Percentiles rank a stretch among this genome's conserved stretches.
Conservation (phyloP, 2,888 invertebrate species). For the Dascillus cervinus region DNA sequence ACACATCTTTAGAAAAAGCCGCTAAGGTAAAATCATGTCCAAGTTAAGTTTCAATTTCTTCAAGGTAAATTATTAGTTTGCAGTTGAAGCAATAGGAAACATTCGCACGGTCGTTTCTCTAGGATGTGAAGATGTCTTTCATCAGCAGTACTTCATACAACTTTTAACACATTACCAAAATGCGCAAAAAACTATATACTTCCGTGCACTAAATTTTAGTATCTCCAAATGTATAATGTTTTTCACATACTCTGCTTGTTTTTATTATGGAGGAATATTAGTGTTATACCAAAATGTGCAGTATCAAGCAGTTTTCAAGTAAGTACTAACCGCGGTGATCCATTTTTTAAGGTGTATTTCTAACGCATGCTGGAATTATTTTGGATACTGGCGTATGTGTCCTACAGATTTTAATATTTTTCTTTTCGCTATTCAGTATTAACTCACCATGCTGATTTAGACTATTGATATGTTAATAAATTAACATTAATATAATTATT, state of each 20-base stretch:
- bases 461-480: too few relatives aligned
- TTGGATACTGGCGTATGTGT: too few relatives aligned
- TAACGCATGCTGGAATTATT: too few relatives aligned
- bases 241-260: conserved; percentile 62
- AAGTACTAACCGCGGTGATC: too few relatives aligned
- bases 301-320: conserved; percentile 64
- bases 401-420: too few relatives aligned
- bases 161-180: too few relatives aligned
- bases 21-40: conserved; percentile 51
- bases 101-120: conserved; percentile 70
- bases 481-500: too few relatives aligned
- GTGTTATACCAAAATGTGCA: conserved; percentile 50
- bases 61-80: conserved; percentile 44
- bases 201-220: conserved; percentile 34
- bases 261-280: conserved; percentile 65
- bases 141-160: conserved; percentile 56
- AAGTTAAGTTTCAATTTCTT: background rate
- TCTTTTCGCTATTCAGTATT: too few relatives aligned
- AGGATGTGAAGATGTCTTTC: conserved; percentile 62
- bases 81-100: conserved; percentile 73
- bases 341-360: too few relatives aligned
- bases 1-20: conserved; percentile 61
- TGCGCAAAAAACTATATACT: too few relatives aligned
- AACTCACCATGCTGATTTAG: too few relatives aligned
- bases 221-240: conserved; percentile 64